Evolutionary conservation across 2,888 invertebrate genomes (phyloP).

Genomic region (Ophioninae sp.): DNA sequence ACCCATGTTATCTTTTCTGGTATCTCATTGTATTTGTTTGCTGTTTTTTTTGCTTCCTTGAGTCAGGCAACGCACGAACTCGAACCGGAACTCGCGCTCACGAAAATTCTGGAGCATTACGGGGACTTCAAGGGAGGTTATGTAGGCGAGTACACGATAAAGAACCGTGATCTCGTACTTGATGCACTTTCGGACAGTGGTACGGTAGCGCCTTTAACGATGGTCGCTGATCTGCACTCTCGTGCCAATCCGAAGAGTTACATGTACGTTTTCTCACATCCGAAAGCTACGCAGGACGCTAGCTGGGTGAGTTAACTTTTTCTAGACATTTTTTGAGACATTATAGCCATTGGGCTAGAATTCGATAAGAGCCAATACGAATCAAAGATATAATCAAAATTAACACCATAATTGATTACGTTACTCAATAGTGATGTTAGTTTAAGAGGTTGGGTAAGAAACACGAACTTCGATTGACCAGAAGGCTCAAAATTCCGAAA

Average conservation of each 20-base stretch:
- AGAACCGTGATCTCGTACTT: constrained; percentile 90
- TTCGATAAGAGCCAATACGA: too few relatives aligned
- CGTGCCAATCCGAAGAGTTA: constrained; percentile 89
- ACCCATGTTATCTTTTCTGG: not conserved
- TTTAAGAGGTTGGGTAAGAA: too few relatives aligned
- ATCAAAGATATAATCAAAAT: too few relatives aligned
- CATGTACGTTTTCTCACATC: constrained; percentile 94
- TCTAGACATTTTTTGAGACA: too few relatives aligned
- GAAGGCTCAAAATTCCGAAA: too few relatives aligned
- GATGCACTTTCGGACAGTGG: constrained; percentile 95
- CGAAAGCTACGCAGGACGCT: constrained; percentile 89
- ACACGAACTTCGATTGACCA: too few relatives aligned
- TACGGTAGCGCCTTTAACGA: constrained; percentile 90
- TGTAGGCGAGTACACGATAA: constrained; percentile 83
- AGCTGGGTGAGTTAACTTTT: constrained; percentile 85
- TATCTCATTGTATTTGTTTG: not conserved
- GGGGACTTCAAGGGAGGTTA: constrained; percentile 82
- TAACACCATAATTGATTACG: too few relatives aligned
- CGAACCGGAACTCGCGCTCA: constrained; percentile 75
- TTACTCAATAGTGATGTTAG: too few relatives aligned
- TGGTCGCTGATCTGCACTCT: constrained; percentile 89
- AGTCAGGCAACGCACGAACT: constrained; percentile 77
- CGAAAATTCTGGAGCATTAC: constrained; percentile 77
- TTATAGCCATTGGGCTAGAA: too few relatives aligned
- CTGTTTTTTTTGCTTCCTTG: not conserved